These are phyloP conservation scores for Anneissia japonica DNA, from an alignment of 35 echinoderm and acorn worm species.

Conservation along the genomic window DNA sequence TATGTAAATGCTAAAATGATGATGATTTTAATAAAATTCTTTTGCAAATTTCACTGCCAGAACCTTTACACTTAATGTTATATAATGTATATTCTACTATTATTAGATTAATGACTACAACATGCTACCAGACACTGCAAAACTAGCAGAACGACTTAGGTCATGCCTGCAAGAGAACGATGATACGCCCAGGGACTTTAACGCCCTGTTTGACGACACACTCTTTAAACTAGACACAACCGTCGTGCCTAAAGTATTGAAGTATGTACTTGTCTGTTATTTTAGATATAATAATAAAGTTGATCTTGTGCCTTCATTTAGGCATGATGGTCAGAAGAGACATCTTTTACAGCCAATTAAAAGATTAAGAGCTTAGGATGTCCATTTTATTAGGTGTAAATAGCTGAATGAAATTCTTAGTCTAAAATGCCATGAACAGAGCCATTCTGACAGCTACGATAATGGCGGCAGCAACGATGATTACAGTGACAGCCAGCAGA, in stretches of 20 bases:
- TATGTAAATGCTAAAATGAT: background rate
- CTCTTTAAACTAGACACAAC: constrained; percentile 77
- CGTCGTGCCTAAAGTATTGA: constrained; percentile 90
- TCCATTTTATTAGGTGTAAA: too few species aligned
- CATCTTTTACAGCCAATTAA: too few species aligned
- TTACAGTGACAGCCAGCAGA: too few species aligned
- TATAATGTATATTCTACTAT: background rate
- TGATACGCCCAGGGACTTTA: constrained; percentile 79
- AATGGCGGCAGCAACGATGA: too few species aligned
- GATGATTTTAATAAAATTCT: background rate
- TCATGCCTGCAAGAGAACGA: constrained; percentile 85
- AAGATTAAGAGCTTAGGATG: too few species aligned
- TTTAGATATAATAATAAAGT: too few species aligned
- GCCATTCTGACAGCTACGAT: too few species aligned
- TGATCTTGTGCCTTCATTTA: too few species aligned
- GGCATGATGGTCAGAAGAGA: too few species aligned
- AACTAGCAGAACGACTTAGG: constrained; percentile 78
- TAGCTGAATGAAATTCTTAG: too few species aligned
- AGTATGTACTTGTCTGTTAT: constrained; percentile 55
- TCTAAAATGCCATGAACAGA: too few species aligned
- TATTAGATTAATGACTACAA: constrained; percentile 69
- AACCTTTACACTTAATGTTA: too few species aligned
- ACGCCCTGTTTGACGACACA: constrained; percentile 55
- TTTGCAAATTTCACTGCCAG: constrained; percentile 71
- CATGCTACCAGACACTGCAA: constrained; percentile 93